Evolutionary conservation across 2,797 vertebrate genomes (phyloP), one percentile per base, ranked within the genome.

Genomic region (Falco cherrug): DNA sequence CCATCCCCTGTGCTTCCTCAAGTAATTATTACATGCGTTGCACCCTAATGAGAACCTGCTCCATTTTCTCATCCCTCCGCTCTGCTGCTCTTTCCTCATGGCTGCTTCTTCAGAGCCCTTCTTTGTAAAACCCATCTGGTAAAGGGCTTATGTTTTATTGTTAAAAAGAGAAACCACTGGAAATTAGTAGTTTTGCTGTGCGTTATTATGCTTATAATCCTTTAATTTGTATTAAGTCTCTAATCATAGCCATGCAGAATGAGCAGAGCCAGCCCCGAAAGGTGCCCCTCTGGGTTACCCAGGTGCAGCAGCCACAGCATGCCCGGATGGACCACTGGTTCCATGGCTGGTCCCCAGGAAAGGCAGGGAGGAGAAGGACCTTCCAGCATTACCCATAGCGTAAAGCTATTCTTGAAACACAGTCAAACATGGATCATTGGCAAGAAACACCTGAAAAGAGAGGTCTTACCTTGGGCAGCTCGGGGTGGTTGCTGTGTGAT

Each of bases 41-140:
- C 68, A 68, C 89, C 69, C 90, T 95, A 89, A 95, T 90, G 87
- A 95, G 91, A 92, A 84, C 73, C 78, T 92, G 94, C 93, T 93
- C 85, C 87, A 79, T 91, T 94, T 97, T 86, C 90, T 82, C 73
- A 87, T 89, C 79, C 85, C 43, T 93, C 45, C 11, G 4, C 68
- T 51, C 67, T 1, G 0, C 14, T 33, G 84, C 68, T 84, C 37
- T 77, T 77, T 48, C 70, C 90, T 69, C 56, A 48, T 43, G 74
- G 91, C 89, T 79, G 68, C 88, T 73, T 29, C 92, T 91, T 68
- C 70, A 61, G 78, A 78, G 77, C 57, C 65, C 33, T 51, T 60
- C 75, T 74, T 83, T 64, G 65, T 57, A 84, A 69, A 76, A 26
- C 73, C 73, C 85, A 81, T 50, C 89, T 92, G 70, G 92, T 75